These are phyloP conservation scores for Pluvialis apricaria DNA, from an alignment of 2,113 vertebrate genomes.

Conservation along the genomic window DNA sequence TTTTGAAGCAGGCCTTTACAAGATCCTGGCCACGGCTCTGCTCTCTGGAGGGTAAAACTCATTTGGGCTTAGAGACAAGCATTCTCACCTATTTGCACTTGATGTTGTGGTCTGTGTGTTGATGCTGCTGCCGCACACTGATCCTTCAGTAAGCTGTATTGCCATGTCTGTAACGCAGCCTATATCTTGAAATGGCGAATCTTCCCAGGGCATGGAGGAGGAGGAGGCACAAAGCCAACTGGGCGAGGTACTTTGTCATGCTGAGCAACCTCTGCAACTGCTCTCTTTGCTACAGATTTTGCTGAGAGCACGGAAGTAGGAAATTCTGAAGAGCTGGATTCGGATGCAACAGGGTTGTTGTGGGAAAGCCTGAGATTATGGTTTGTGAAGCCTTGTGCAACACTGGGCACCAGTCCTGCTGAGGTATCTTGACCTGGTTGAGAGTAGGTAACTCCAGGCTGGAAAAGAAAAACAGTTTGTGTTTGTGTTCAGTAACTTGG, in stretches of 20 bases:
- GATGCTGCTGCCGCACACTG: not conserved
- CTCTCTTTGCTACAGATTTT: not conserved
- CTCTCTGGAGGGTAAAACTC: not conserved
- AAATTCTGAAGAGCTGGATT: constrained; percentile 1
- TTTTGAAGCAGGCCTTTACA: not conserved
- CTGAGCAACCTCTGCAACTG: not conserved
- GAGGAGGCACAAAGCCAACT: constrained; percentile 18
- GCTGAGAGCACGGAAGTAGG: accelerated
- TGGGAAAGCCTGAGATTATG: constrained; percentile 51
- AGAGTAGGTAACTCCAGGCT: constrained; percentile 26
- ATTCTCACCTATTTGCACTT: not conserved
- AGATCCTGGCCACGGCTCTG: not conserved
- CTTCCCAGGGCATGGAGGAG: constrained; percentile 68
- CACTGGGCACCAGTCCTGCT: not conserved
- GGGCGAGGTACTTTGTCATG: not conserved
- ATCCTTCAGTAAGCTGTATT: not conserved
- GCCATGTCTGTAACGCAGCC: not conserved
- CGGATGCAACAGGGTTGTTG: not conserved
- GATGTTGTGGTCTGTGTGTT: not conserved
- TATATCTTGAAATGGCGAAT: constrained; percentile 68
- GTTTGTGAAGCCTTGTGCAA: not conserved
- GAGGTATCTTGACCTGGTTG: not conserved
- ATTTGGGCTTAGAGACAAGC: not conserved
- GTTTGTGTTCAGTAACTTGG: not conserved
- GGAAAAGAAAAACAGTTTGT: constrained; percentile 27